These are phyloP conservation scores for Ianthella basta DNA, from an alignment of 37 sponge, comb jelly and placozoan genomes.

Conservation along the genomic window DNA sequence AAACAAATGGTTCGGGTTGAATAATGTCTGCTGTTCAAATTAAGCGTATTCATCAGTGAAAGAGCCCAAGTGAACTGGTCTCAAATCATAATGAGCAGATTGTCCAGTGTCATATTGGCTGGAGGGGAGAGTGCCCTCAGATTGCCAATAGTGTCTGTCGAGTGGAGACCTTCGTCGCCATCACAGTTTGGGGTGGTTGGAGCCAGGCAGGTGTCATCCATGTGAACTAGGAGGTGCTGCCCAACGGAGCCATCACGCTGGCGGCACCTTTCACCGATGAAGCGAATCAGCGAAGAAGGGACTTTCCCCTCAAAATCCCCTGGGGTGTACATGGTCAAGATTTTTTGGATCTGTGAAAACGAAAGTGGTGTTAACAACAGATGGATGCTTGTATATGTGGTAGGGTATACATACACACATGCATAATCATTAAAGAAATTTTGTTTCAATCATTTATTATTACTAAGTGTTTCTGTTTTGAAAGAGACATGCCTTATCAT, in stretches of 20 bases:
- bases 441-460: too few relatives aligned
- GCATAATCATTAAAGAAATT: too few relatives aligned
- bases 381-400: neutral
- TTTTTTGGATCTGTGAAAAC: slow-evolving; percentile 75
- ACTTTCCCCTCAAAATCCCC: slow-evolving; percentile 89
- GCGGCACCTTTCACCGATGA: slow-evolving; percentile 41
- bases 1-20: too few relatives aligned
- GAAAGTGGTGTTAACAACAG: too few relatives aligned
- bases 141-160: slow-evolving; percentile 29
- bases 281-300: slow-evolving; percentile 68
- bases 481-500: too few relatives aligned
- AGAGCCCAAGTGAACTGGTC: too few relatives aligned
- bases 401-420: neutral
- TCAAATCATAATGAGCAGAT: slow-evolving; percentile 27
- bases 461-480: too few relatives aligned
- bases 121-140: slow-evolving; percentile 42
- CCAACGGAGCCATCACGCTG: slow-evolving; percentile 30
- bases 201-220: slow-evolving; percentile 48
- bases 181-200: too few relatives aligned
- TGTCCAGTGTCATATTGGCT: slow-evolving; percentile 28
- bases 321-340: slow-evolving; percentile 88
- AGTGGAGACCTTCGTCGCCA: slow-evolving; percentile 9
- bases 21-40: too few relatives aligned
- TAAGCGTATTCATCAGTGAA: too few relatives aligned
- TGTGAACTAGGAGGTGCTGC: slow-evolving; percentile 33